phyloP scores from a whole-genome alignment of 2,797 vertebrate species.

The Zalophus californianus region DNA sequence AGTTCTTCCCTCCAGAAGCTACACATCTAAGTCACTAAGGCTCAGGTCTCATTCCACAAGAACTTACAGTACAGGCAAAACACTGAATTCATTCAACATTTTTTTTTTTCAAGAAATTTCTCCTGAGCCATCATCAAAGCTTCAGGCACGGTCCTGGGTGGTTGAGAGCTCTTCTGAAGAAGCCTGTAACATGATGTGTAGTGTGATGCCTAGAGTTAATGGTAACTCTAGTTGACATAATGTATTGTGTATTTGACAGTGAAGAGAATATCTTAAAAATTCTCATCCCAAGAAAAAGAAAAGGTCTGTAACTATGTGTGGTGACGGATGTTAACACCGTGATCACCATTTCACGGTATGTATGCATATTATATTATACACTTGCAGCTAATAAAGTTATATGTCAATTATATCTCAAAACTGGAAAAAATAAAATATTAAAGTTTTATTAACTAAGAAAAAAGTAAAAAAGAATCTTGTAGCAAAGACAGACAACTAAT shows the following conservation, averaged over 20 bases:
- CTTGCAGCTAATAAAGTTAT: background rate
- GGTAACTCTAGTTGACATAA: background rate
- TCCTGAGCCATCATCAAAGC: background rate
- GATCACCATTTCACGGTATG: background rate
- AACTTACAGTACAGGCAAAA: background rate
- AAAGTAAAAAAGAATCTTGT: background rate
- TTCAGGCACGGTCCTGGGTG: background rate
- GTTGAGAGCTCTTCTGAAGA: background rate
- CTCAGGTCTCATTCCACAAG: background rate
- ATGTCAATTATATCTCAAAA: background rate
- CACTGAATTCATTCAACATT: background rate
- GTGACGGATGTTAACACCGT: background rate
- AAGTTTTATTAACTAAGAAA: background rate
- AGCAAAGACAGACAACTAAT: background rate
- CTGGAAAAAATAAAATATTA: background rate
- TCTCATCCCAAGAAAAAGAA: background rate
- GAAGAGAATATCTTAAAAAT: background rate
- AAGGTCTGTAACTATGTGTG: background rate
- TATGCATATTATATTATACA: background rate
- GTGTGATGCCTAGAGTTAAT: background rate
- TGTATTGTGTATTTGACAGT: background rate
- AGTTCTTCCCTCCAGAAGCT: constrained; percentile 17
- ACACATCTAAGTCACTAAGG: background rate
- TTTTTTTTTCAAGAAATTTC: background rate
- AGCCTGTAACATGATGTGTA: background rate